phyloP scores from a whole-genome alignment of 2,113 vertebrate species.

The Triplophysa dalaica region DNA sequence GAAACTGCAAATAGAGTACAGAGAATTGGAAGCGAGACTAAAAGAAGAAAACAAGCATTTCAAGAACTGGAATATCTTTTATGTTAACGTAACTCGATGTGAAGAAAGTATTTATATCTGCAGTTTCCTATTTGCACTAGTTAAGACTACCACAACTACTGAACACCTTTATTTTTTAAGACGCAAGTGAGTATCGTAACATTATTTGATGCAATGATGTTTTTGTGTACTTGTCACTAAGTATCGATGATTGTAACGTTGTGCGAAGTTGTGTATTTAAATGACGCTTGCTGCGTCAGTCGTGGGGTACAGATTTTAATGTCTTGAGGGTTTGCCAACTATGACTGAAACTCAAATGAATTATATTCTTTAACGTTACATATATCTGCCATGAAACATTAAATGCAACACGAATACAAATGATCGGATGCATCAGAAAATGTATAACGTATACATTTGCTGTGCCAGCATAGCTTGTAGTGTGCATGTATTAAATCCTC shows the following conservation, averaged over 20 bases:
- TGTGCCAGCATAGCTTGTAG: neutral
- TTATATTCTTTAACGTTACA: neutral
- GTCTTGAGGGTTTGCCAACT: conserved; percentile 63
- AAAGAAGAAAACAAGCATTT: conserved; percentile 60
- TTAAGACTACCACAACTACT: conserved; percentile 75
- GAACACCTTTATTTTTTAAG: conserved; percentile 61
- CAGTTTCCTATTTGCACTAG: conserved; percentile 76
- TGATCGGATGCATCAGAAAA: neutral
- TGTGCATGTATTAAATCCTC: neutral
- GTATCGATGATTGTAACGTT: neutral
- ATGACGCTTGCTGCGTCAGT: conserved; percentile 74
- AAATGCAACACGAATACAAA: neutral
- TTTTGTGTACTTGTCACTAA: neutral
- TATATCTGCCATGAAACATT: neutral
- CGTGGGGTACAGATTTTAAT: conserved; percentile 51
- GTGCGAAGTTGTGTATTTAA: conserved; percentile 29
- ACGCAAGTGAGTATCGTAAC: conserved; percentile 68
- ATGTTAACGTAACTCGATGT: conserved; percentile 69
- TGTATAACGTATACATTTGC: neutral
- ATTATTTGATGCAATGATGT: neutral
- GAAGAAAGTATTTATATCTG: conserved; percentile 75
- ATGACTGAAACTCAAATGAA: conserved; percentile 27
- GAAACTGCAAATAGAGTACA: conserved; percentile 56
- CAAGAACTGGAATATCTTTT: conserved; percentile 74
- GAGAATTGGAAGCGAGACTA: conserved; percentile 30